Evolutionary conservation across 1,140 invertebrate genomes (phyloP).

Genomic region (Caerostris darwini): DNA sequence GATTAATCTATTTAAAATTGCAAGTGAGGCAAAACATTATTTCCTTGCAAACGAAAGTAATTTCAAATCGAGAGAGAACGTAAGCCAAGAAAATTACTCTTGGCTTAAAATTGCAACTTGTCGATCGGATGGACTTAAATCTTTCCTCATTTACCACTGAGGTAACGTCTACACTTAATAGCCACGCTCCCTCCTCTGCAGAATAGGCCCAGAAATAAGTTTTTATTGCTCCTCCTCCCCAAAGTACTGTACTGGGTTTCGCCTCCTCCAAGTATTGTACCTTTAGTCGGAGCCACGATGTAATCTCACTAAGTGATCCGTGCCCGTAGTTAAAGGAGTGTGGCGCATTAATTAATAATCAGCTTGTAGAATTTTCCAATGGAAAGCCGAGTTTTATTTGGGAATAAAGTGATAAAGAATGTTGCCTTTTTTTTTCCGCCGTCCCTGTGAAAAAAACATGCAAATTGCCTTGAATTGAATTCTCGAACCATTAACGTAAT

Average conservation of each 20-base stretch:
- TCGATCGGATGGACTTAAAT: background rate
- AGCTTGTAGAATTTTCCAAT: slow-evolving; percentile 1
- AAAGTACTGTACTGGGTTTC: background rate
- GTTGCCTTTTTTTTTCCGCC: background rate
- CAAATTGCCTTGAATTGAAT: background rate
- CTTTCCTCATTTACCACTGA: background rate
- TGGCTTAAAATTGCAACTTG: slow-evolving; percentile 32
- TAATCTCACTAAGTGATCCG: slow-evolving; percentile 4
- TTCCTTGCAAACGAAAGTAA: background rate
- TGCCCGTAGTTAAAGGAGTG: background rate
- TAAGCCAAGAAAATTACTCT: background rate
- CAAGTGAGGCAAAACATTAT: background rate
- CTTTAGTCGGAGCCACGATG: background rate
- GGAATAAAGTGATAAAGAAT: background rate
- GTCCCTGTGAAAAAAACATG: background rate
- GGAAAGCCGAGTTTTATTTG: background rate
- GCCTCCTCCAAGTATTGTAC: background rate
- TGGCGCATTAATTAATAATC: slow-evolving; percentile 15
- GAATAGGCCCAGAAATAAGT: background rate
- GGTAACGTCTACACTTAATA: background rate
- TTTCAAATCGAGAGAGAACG: background rate
- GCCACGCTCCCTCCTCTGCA: background rate
- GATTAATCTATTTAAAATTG: slow-evolving; percentile 11
- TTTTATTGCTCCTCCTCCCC: background rate
- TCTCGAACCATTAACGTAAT: background rate